phyloP scores from a whole-genome alignment of 1,140 invertebrate genomes.

The Aphaenogaster rudis region DNA sequence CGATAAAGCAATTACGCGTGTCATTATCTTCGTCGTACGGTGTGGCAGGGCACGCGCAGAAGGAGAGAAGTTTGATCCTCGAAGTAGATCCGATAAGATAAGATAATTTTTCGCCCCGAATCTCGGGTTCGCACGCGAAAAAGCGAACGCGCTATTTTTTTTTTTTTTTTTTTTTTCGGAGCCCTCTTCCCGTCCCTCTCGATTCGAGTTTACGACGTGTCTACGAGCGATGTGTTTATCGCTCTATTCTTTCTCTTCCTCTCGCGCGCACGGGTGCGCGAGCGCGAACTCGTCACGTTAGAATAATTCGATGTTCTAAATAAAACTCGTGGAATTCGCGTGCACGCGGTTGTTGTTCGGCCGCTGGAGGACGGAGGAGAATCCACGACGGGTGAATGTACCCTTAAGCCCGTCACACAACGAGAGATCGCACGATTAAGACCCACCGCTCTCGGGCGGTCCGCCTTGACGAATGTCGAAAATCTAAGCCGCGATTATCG shows the following conservation, averaged over 20 bases:
- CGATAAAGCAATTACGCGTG: constrained; percentile 64
- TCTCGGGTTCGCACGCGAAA: background rate
- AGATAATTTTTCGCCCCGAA: constrained; percentile 33
- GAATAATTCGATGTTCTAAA: constrained; percentile 77
- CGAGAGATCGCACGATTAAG: constrained; percentile 63
- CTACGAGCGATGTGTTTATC: background rate
- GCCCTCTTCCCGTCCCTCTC: background rate
- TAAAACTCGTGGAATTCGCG: constrained; percentile 74
- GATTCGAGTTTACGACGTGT: background rate
- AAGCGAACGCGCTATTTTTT: background rate
- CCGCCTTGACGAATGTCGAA: constrained; percentile 16
- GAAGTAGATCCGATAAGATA: background rate
- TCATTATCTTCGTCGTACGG: constrained; percentile 46
- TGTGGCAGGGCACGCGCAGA: constrained; percentile 14
- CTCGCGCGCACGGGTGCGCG: background rate
- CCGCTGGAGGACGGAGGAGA: constrained; percentile 67
- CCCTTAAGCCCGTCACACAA: constrained; percentile 68
- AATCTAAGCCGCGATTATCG: background rate
- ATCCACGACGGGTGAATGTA: constrained; percentile 75
- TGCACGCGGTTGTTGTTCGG: constrained; percentile 69
- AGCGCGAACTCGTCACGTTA: constrained; percentile 56
- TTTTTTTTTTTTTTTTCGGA: background rate
- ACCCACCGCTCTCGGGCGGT: background rate
- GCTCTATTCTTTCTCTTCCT: background rate
- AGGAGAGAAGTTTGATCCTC: background rate